Base-by-base conservation (phyloP, 2,888 invertebrate genomes). In the Eupithecia centaureata region DNA sequence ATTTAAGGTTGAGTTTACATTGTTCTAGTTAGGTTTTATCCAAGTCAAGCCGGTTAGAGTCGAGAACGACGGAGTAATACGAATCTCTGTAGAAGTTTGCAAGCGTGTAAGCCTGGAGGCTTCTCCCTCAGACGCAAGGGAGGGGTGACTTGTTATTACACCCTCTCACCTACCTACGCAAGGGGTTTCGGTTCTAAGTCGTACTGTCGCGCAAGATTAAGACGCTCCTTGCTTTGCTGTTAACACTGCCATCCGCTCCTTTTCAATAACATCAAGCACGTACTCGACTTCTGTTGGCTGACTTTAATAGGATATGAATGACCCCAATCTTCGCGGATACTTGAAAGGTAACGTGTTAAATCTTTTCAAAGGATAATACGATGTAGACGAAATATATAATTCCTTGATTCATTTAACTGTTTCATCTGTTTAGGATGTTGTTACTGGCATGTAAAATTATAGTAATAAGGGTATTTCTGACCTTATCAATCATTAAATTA, bases 151-250 rank as follows among this genome's bases (percentile, higher is more conserved):
- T 91, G 91, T 92, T 92, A 92, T 91, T 90, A 91, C 91, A 91
- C 92, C 90, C 90, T 90, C 89, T 91, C 91, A 90, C 90, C 91
- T 90, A 90, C 90, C 91, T 90, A 90, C 87, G 89, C 86, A 88
- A 88, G 90, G 86, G 87, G 87, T 86, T 87, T 86, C 87, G 82
- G 82, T 84, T 87, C 80, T 80, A 83, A 90, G 85, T 85, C 81
- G 80, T 86, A 84, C 88, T 87, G 89, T 89, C 89, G 88, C 85
- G 83, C 84, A 85, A 91, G 89, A 91, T 92, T 92, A 91, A 91
- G 91, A 89, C 83, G 87, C 88, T 89, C 79, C 81, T 86, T 81
- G 85, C 86, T 88, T 89, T 85, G 85, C 86, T 87, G 86, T 90
- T 87, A 89, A 88, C 87, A 83, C 87, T 80, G 81, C 82, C 83